A percentile compares a stretch with the other conserved stretches of the same genome.
Evolutionary conservation across 2,113 vertebrate genomes (phyloP).

Genomic region (Leptosomus discolor): DNA sequence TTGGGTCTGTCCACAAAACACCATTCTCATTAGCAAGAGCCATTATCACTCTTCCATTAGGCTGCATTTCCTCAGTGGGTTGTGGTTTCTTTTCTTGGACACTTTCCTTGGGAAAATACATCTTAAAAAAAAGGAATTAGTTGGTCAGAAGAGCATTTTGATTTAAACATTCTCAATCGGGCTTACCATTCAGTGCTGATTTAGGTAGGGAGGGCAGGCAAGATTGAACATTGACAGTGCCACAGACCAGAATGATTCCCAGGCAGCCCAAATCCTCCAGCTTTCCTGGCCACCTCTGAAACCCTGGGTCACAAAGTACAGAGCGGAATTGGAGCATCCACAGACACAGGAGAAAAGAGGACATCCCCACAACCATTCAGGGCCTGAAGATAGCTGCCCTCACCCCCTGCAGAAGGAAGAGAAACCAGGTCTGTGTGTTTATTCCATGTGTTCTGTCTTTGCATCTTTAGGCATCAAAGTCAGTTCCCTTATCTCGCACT

Average conservation of each 20-base stretch:
- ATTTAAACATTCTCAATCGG: not conserved
- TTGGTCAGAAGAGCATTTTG: not conserved
- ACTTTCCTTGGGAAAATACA: not conserved
- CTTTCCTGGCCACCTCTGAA: not conserved
- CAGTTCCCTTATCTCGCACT: not conserved
- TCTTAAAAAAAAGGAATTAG: not conserved
- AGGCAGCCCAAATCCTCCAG: not conserved
- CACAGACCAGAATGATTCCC: not conserved
- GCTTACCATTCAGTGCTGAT: not conserved
- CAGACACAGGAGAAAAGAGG: not conserved
- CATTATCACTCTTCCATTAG: not conserved
- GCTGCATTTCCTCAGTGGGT: not conserved
- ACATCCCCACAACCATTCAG: not conserved
- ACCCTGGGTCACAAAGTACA: not conserved
- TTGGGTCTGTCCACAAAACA: not conserved
- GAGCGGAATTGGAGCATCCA: not conserved
- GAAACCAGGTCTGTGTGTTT: not conserved
- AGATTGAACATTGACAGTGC: not conserved
- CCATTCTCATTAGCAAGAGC: not conserved
- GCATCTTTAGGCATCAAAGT: not conserved
- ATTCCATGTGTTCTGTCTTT: not conserved
- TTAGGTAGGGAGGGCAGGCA: not conserved
- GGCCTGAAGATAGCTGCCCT: not conserved
- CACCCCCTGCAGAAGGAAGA: not conserved
- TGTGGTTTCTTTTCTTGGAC: not conserved